These are phyloP conservation scores for Dasysyrphus tricinctus DNA, from an alignment of 2,888 invertebrate genomes.

Conservation along the genomic window DNA sequence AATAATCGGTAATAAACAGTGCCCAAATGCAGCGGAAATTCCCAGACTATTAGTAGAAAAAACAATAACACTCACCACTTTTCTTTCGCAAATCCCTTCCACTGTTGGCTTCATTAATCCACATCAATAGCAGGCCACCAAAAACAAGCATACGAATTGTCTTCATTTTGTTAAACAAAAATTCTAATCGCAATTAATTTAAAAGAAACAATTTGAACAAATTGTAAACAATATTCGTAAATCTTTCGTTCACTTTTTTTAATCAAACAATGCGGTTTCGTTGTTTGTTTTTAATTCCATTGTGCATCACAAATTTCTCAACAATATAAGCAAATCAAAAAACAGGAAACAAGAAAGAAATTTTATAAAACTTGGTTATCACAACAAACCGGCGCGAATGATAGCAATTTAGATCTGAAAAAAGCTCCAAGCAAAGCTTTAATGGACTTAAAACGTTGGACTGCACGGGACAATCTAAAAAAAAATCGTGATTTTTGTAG, in stretches of 20 bases:
- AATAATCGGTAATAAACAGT: no score
- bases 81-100: constrained; percentile 53
- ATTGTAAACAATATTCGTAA: constrained; percentile 28
- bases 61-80: constrained; percentile 50
- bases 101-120: constrained; percentile 49
- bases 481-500: constrained; percentile 34
- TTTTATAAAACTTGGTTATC: constrained; percentile 50
- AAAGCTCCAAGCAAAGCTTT: constrained; percentile 60
- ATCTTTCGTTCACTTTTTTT: constrained; percentile 47
- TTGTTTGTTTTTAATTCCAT: constrained; percentile 40
- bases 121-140: constrained; percentile 50
- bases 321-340: constrained; percentile 2
- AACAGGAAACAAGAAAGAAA: constrained; percentile 23
- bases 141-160: constrained; percentile 46
- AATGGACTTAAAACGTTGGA: constrained; percentile 22
- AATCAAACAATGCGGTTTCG: constrained; percentile 16
- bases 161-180: constrained; percentile 27
- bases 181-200: not conserved
- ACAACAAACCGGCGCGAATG: constrained; percentile 49
- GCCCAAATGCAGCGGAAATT: no score
- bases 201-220: not conserved
- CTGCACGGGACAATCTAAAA: constrained; percentile 6
- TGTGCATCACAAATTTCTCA: constrained; percentile 5
- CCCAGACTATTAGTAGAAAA: not conserved
- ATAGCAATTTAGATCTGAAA: constrained; percentile 32